These are phyloP conservation scores for Calidris pugnax DNA, from an alignment of 2,113 vertebrate species.

Conservation along the genomic window DNA sequence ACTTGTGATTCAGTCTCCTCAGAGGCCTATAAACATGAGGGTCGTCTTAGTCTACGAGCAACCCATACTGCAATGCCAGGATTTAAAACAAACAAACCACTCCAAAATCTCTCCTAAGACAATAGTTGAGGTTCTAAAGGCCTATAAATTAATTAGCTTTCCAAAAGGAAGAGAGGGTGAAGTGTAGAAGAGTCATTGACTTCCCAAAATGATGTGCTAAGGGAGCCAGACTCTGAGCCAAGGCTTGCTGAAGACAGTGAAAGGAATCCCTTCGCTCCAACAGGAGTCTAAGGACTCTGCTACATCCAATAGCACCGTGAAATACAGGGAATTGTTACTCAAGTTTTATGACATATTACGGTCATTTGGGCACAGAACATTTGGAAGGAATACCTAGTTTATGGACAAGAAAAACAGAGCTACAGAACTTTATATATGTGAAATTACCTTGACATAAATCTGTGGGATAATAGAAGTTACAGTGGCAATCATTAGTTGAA, in stretches of 20 bases:
- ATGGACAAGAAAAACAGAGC: neutral
- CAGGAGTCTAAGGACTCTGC: neutral
- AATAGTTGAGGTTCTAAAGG: neutral
- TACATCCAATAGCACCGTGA: neutral
- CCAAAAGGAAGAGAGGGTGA: neutral
- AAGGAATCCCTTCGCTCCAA: neutral
- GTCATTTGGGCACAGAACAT: neutral
- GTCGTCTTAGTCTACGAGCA: neutral
- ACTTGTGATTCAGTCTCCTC: slow-evolving; percentile 17
- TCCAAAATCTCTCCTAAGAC: neutral
- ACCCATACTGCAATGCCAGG: neutral
- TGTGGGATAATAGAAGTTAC: slow-evolving; percentile 5
- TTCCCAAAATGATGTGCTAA: neutral
- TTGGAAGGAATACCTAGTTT: neutral
- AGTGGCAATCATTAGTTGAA: neutral
- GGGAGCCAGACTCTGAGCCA: neutral
- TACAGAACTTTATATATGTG: neutral
- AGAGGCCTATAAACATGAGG: neutral
- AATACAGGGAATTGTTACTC: neutral
- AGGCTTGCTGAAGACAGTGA: neutral
- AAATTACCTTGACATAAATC: neutral
- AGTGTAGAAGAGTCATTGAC: neutral
- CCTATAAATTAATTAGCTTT: neutral
- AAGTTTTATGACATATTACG: neutral
- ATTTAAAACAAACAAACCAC: neutral